phyloP scores from a whole-genome alignment of 2,797 vertebrate species.

The Alca torda region DNA sequence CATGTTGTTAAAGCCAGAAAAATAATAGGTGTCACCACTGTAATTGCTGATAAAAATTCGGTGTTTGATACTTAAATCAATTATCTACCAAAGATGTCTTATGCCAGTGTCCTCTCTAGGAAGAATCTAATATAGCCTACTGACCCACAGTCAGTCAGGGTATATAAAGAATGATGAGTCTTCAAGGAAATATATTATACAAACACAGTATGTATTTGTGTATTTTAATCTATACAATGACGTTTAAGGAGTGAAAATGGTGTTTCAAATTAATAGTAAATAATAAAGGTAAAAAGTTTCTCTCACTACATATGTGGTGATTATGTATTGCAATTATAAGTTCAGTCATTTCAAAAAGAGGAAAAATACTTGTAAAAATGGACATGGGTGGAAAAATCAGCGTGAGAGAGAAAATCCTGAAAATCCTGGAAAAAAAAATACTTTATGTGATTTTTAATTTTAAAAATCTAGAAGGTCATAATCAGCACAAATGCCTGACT shows the following conservation, averaged over 20 bases:
- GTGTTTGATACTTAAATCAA: conserved; percentile 64
- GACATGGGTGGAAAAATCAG: neutral
- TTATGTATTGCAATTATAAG: neutral
- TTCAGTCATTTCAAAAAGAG: neutral
- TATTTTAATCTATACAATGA: conserved; percentile 16
- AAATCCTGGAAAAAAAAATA: neutral
- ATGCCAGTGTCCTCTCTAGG: neutral
- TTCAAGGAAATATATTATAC: neutral
- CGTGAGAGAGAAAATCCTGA: neutral
- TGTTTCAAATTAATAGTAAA: conserved; percentile 35
- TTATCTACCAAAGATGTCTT: conserved; percentile 43
- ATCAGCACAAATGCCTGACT: neutral
- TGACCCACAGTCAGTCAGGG: neutral
- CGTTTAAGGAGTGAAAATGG: conserved; percentile 30
- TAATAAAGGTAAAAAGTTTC: neutral
- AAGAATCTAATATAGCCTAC: conserved; percentile 17
- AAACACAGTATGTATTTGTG: neutral
- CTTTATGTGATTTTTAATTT: neutral
- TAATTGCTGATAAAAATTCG: conserved; percentile 63
- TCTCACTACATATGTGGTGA: neutral
- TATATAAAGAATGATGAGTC: conserved; percentile 33
- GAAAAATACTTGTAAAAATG: neutral
- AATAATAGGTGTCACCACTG: conserved; percentile 47
- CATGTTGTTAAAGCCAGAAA: conserved; percentile 30
- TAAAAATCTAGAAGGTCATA: neutral